phyloP scores from a whole-genome alignment of 2,888 invertebrate species.

The Trichopria drosophilae region DNA sequence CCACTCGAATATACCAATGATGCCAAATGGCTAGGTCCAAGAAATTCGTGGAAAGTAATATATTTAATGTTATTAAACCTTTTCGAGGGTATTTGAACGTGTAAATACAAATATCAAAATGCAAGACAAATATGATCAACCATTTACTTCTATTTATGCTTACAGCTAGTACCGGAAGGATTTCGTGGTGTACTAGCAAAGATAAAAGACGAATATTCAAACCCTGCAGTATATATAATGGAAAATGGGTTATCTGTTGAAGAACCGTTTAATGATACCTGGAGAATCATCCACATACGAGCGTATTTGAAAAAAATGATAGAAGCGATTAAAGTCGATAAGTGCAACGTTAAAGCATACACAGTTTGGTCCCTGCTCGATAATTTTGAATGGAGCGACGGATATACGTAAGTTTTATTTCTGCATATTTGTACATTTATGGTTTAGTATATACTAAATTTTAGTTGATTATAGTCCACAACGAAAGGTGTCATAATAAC shows the following conservation, averaged over 20 bases:
- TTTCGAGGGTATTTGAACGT: too few species aligned
- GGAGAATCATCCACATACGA: constrained; percentile 47
- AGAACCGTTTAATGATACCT: constrained; percentile 60
- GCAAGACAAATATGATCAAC: too few species aligned
- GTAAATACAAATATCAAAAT: too few species aligned
- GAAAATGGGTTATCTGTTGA: constrained; percentile 66
- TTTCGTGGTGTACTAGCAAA: constrained; percentile 53
- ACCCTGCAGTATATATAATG: constrained; percentile 58
- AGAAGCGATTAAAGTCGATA: constrained; percentile 48
- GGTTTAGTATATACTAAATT: too few species aligned
- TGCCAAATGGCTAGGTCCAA: too few species aligned
- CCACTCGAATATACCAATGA: too few species aligned
- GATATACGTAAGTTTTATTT: constrained; percentile 51
- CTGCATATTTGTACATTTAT: too few species aligned
- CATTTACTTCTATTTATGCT: too few species aligned
- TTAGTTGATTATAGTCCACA: too few species aligned
- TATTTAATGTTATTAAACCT: too few species aligned
- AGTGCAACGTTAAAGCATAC: constrained; percentile 59
- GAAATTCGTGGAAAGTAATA: too few species aligned
- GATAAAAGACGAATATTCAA: constrained; percentile 54
- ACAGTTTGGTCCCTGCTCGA: constrained; percentile 59
- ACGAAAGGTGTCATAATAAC: too few species aligned
- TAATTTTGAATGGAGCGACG: constrained; percentile 59
- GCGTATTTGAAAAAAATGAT: constrained; percentile 46
- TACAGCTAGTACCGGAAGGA: constrained; percentile 56